These are phyloP conservation scores for Melopsittacus undulatus DNA, from an alignment of 2,797 vertebrate species.

Conservation along the genomic window DNA sequence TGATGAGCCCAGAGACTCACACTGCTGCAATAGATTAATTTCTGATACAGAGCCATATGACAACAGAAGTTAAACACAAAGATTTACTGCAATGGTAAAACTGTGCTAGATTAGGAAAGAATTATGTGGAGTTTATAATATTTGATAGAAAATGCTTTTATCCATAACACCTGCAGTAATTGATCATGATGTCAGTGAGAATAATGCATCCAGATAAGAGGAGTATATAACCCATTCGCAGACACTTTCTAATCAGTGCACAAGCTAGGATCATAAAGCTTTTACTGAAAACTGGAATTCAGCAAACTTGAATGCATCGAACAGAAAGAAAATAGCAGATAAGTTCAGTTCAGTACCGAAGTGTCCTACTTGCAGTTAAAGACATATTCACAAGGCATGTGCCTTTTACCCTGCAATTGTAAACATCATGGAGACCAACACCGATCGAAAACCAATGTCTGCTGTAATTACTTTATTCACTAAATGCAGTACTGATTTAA, in stretches of 20 bases:
- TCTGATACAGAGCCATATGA: not conserved
- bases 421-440: not conserved
- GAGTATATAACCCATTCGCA: not conserved
- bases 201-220: not conserved
- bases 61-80: not conserved
- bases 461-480: not conserved
- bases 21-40: not conserved
- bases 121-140: not conserved
- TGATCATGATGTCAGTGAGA: not conserved
- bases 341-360: not conserved
- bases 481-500: not conserved
- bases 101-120: not conserved
- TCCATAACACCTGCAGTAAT: accelerated
- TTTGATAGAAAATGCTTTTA: not conserved
- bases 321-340: not conserved
- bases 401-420: not conserved
- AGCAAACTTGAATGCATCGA: not conserved
- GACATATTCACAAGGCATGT: not conserved
- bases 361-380: not conserved
- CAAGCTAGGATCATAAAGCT: not conserved
- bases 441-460: not conserved
- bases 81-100: not conserved
- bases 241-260: not conserved
- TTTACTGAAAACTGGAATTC: not conserved
- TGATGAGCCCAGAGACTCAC: not conserved